Evolutionary conservation across 2,797 vertebrate species (phyloP), one percentile per base, ranked within the genome.

Genomic region (Phrynocephalus guinanensis): DNA sequence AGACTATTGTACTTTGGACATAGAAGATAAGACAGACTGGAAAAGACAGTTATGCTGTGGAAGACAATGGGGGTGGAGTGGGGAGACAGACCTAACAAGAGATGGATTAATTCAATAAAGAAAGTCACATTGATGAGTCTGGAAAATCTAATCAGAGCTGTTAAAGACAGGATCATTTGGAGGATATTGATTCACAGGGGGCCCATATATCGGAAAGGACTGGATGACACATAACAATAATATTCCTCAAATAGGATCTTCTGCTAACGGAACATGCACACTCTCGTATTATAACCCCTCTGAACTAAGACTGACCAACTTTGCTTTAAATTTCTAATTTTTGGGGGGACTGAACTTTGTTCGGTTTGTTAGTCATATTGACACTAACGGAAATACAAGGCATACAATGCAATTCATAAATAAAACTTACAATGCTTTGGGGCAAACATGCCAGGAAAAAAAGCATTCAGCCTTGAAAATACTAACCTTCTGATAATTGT

Each of bases 401-500:
- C 67, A 75, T 24, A 66, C 26, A 33, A 26, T 5, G 1, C 50
- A 70, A 68, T 76, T 68, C 50, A 77, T 48, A 91, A 92, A 52
- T 33, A 90, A 87, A 63, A 68, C 50, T 30, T 22, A 24, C 0
- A 30, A 2, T 44, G 18, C 63, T 70, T 83, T 77, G 11, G 66
- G 24, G 15, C 15, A 30, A 71, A 66, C 18, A 48, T 33, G 70
- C 33, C 11, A 52, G 13, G 71, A 66, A 16, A 33, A 63, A 52
- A 38, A 3, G 20, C 48, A 9, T 50, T 52, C 10, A 15, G n/a
- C 26, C 22, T 63, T 79, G 44, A 38, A 87, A 87, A 85, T 67
- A 95, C 95, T 86, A 93, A 99, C 99, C 98, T 98, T 99, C 79
- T 99, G 99, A 90, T 96, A 98, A 94, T 98, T 99, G 95, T 99